A percentile compares a stretch with the other conserved stretches of the same genome.
phyloP scores from a whole-genome alignment of 2,888 invertebrate genomes.

The Cheilosia impressa region DNA sequence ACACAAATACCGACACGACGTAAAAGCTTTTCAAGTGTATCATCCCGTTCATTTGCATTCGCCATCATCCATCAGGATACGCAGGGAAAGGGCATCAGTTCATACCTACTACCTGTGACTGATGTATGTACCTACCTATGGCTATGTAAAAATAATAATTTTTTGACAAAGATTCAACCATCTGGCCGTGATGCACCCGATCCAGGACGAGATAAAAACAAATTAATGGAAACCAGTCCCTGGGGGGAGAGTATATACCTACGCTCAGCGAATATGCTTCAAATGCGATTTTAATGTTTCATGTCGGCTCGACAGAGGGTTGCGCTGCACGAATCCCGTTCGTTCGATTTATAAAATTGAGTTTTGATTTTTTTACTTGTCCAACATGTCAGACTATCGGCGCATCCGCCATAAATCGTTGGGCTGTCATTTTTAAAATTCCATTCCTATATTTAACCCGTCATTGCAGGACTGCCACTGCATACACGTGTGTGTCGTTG shows the following conservation, averaged over 20 bases:
- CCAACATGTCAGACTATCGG: conserved; percentile 60
- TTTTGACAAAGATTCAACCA: conserved; percentile 57
- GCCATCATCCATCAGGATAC: neutral
- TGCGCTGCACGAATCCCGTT: conserved; percentile 58
- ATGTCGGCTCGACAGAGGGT: conserved; percentile 34
- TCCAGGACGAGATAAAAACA: conserved; percentile 58
- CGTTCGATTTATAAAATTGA: conserved; percentile 69
- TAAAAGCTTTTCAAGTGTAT: conserved; percentile 74
- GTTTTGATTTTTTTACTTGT: conserved; percentile 70
- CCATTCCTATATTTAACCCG: conserved; percentile 65
- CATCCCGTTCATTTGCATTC: conserved; percentile 71
- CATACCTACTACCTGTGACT: neutral
- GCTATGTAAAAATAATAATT: conserved; percentile 34
- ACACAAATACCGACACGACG: conserved; percentile 45
- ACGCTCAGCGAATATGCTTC: conserved; percentile 37
- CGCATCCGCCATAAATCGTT: conserved; percentile 75
- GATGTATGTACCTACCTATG: conserved; percentile 36
- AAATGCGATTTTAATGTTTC: conserved; percentile 69
- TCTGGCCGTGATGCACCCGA: conserved; percentile 53
- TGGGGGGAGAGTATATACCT: conserved; percentile 16
- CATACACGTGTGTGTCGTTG: neutral
- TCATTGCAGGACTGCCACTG: conserved; percentile 1
- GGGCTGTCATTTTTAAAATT: conserved; percentile 74
- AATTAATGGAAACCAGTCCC: conserved; percentile 64
- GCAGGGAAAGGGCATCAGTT: neutral